Base-by-base conservation (phyloP, 2,113 vertebrate species). In the Apteryx owenii region DNA sequence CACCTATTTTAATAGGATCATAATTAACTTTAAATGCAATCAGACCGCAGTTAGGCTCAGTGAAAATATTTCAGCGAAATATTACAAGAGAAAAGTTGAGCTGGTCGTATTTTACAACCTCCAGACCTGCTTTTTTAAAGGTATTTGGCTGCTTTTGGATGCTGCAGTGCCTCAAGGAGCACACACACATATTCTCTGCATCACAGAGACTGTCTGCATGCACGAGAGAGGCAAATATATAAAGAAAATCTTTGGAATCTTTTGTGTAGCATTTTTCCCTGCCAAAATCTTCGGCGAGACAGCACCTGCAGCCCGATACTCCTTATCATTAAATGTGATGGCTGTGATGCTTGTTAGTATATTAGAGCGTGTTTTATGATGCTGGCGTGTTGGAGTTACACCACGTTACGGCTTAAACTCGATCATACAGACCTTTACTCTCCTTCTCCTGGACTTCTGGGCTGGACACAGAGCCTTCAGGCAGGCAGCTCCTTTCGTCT, bases 391-490 rank as follows among this genome's bases (percentile, higher is more conserved):
- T 98, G 98, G 97, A 98, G 98, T 98, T 98, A 98, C 98, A 97
- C 98, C 98, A 98, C 98, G 98, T 98, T 97, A 97, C 98, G 98
- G 98, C 98, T 98, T 94, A 98, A 99, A 98, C 98, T 98, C 98
- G 98, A 98, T 98, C 98, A 98, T 98, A 99, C 99, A 99, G 98
- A 99, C 99, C 99, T 99, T 99, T 99, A 96, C 98, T 98, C 97
- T 99, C 99, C 98, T 99, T 99, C 97, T 99, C 99, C 94, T 98
- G 99, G 97, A 98, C 98, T 98, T 99, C 99, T 60, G 99, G 99
- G 96, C 99, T 99, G 98, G 99, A 99, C 97, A 98, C 99, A 58
- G 99, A 98, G 78, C 98, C 98, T 97, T 99, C 99, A 89, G 98
- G 98, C 95, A 99, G 97, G 98, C 99, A 99, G 94, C 94, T 98